Base-by-base conservation (phyloP, 2,797 vertebrate genomes). In the Columba guinea region DNA sequence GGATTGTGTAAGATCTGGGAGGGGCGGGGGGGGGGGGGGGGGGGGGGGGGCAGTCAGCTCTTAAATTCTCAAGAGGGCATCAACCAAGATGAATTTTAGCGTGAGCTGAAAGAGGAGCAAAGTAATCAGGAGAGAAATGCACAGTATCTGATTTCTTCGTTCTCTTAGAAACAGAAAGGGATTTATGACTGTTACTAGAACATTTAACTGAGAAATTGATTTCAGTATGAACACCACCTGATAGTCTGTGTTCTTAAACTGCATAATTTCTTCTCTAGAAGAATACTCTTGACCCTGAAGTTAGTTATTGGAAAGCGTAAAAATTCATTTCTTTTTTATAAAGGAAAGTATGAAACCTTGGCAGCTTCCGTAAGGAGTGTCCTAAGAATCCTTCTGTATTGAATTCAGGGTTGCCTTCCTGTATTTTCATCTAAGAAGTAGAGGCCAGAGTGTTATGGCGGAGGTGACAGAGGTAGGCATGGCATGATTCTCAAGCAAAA, bases 1-100 rank as follows among this genome's bases (percentile, higher is more conserved):
- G 26, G 30, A 23, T 76, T 24, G 13, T 30, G 35, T 35, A 78
- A 62, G 23, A 58, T 86, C 28, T 84, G 37, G 69, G 10, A 35
- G 35, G 9, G 35, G 34, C 34, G 34, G 67, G 41, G 52, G 23
- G 30, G 28, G 37, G 65, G 63, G 34, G 67, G 41, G 52, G 23
- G 30, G 28, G 37, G 65, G 63, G 37, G 60, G 26, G 30, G 28
- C 32, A 62, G 4, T 60, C 34, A 34, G 11, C 27, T 74, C 13
- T 46, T 2, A 2, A 28, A 17, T 78, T 56, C 46, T 63, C 0
- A 0, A 59, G 58, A 37, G 24, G 12, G 13, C 7, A 1, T 76
- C 15, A 52, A 70, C 23, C 13, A 35, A 73, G 49, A 37, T 73
- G 39, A 4, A 56, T 81, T 89, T 89, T 39, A 84, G 7, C 49